Conservation (phyloP, 2,113 vertebrate genomes). For the Neolamprologus sp. region DNA sequence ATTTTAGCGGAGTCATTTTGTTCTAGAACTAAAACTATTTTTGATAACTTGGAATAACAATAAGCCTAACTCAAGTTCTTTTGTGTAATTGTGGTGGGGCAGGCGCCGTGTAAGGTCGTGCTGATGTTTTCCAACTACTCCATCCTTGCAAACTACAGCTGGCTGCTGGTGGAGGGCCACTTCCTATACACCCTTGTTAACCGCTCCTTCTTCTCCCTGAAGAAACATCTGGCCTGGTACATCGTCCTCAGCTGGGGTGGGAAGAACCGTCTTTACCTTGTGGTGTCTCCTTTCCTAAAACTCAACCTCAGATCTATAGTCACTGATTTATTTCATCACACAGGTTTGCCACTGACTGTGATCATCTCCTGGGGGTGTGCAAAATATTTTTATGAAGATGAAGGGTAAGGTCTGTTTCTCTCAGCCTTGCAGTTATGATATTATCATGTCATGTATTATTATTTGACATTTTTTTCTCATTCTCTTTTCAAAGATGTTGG, state of each 20-base stretch:
- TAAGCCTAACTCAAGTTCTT: not conserved
- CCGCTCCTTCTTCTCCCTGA: conserved; percentile 86
- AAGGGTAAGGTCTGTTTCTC: conserved; percentile 71
- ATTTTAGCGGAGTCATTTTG: fast-evolving
- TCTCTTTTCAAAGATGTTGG: conserved; percentile 77
- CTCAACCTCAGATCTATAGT: not conserved
- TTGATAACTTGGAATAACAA: not conserved
- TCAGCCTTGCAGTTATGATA: not conserved
- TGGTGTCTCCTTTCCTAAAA: not conserved
- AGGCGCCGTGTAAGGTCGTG: conserved; percentile 86
- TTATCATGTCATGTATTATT: not conserved
- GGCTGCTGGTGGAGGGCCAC: conserved; percentile 89
- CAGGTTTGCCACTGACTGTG: conserved; percentile 79
- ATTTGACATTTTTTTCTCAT: not conserved
- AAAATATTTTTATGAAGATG: conserved; percentile 82
- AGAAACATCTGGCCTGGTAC: conserved; percentile 82
- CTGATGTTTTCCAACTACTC: conserved; percentile 90
- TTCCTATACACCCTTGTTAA: conserved; percentile 88
- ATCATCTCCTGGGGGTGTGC: conserved; percentile 78
- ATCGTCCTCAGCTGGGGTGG: conserved; percentile 88
- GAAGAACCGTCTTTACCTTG: not conserved
- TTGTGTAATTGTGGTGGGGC: not conserved
- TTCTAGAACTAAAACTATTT: not conserved
- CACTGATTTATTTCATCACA: not conserved
- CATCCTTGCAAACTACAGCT: conserved; percentile 92